Evolutionary conservation across 53 echinoderm and acorn worm species (phyloP).

Genomic region (Astropecten irregularis): DNA sequence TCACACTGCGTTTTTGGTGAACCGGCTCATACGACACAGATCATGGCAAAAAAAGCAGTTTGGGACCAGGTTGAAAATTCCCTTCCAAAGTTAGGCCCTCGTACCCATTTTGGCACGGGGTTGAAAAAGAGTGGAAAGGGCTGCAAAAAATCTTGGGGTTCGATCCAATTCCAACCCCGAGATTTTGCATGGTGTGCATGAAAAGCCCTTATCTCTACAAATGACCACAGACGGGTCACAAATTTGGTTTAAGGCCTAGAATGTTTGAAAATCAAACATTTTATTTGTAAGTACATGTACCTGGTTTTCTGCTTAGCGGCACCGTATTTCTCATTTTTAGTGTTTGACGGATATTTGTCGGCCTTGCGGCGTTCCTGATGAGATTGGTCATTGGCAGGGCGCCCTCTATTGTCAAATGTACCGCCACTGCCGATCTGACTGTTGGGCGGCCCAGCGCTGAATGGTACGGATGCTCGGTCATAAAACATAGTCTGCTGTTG

Average conservation of each 20-base stretch:
- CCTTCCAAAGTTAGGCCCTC: too few species aligned
- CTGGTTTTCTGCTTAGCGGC: constrained; percentile 1
- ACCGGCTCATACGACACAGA: too few species aligned
- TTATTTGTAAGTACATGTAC: not conserved
- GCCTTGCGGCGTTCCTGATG: not conserved
- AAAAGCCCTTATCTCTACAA: too few species aligned
- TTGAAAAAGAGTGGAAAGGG: too few species aligned
- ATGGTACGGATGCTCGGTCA: not conserved
- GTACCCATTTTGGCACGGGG: too few species aligned
- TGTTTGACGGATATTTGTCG: too few species aligned
- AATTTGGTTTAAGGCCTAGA: not conserved
- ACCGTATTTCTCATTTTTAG: not conserved
- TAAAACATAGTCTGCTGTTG: not conserved
- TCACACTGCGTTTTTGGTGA: too few species aligned
- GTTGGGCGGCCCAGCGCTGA: not conserved
- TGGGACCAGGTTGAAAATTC: too few species aligned
- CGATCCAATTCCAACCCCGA: too few species aligned
- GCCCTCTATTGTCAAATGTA: not conserved
- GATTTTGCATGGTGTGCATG: too few species aligned
- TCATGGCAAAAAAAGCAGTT: too few species aligned
- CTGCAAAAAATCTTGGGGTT: too few species aligned
- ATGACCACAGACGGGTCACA: not conserved
- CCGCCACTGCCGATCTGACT: not conserved
- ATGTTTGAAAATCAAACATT: not conserved
- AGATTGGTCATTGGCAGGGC: not conserved